Evolutionary conservation across 2,888 invertebrate genomes (phyloP).

Genomic region (Physocephala rufipes): DNA sequence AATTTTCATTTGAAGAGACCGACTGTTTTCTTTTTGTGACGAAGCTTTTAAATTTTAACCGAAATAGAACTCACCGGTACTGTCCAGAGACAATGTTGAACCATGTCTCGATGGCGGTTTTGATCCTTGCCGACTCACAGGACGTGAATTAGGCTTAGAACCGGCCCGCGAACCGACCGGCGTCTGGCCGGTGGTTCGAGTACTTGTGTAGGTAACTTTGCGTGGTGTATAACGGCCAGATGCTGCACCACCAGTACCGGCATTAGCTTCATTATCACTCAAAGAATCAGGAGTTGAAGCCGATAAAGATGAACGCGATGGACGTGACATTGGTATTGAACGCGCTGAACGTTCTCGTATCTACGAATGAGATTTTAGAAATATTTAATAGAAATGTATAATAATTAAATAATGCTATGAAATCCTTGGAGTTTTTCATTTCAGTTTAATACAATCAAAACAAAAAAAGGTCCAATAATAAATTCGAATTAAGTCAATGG

Average conservation of each 20-base stretch:
- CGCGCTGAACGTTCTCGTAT: slow-evolving; percentile 91
- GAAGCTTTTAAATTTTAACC: slow-evolving; percentile 10
- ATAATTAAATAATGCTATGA: not conserved
- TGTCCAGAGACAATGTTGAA: slow-evolving; percentile 89
- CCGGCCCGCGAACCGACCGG: slow-evolving; percentile 79
- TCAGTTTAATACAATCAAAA: not conserved
- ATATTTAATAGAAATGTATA: slow-evolving; percentile 7
- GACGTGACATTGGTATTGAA: slow-evolving; percentile 89
- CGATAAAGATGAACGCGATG: slow-evolving; percentile 81
- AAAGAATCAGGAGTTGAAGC: slow-evolving; percentile 90
- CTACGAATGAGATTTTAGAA: slow-evolving; percentile 68
- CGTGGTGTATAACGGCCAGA: slow-evolving; percentile 71
- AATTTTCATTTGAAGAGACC: too few species aligned
- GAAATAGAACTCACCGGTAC: slow-evolving; percentile 72
- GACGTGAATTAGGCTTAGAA: slow-evolving; percentile 84
- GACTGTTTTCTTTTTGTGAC: not conserved
- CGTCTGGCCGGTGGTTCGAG: slow-evolving; percentile 72
- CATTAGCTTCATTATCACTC: slow-evolving; percentile 79
- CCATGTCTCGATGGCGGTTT: slow-evolving; percentile 94
- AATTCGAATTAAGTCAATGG: not conserved
- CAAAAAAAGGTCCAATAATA: not conserved
- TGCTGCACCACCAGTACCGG: slow-evolving; percentile 34
- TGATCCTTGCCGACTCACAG: slow-evolving; percentile 85
- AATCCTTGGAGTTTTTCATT: not conserved
- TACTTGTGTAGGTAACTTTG: slow-evolving; percentile 72